Percentiles rank a stretch among this genome's conserved stretches.
Evolutionary conservation across 2,797 vertebrate species (phyloP).

Genomic region (Urosaurus nigricauda): DNA sequence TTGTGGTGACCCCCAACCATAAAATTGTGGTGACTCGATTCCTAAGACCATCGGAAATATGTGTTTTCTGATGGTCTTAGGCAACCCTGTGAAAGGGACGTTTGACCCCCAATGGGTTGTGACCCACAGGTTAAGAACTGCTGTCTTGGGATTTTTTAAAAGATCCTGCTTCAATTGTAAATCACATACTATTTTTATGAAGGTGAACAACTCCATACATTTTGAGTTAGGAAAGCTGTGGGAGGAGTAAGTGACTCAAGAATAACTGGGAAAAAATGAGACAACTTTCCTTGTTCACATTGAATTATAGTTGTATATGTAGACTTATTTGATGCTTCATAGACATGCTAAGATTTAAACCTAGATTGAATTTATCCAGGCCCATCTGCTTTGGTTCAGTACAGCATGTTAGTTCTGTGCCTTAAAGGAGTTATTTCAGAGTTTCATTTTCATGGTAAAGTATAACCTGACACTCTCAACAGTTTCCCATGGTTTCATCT

Average conservation of each 20-base stretch:
- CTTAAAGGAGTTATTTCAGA: not conserved
- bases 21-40: too few relatives aligned
- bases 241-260: not conserved
- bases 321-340: not conserved
- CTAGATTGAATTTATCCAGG: not conserved
- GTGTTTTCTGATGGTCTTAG: too few relatives aligned
- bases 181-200: not conserved
- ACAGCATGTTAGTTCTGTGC: not conserved
- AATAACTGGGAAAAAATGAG: not conserved
- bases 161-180: not conserved
- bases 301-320: not conserved
- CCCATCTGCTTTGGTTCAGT: not conserved
- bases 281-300: not conserved
- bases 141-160: too few relatives aligned
- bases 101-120: too few relatives aligned
- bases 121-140: too few relatives aligned
- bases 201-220: not conserved
- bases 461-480: too few relatives aligned
- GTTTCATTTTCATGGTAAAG: not conserved
- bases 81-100: too few relatives aligned
- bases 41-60: too few relatives aligned
- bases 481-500: not conserved
- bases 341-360: not conserved
- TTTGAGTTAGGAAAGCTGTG: not conserved
- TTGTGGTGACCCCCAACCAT: too few relatives aligned